These are phyloP conservation scores for Triplophysa siluroides DNA, from an alignment of 2,113 vertebrate genomes.

Conservation along the genomic window DNA sequence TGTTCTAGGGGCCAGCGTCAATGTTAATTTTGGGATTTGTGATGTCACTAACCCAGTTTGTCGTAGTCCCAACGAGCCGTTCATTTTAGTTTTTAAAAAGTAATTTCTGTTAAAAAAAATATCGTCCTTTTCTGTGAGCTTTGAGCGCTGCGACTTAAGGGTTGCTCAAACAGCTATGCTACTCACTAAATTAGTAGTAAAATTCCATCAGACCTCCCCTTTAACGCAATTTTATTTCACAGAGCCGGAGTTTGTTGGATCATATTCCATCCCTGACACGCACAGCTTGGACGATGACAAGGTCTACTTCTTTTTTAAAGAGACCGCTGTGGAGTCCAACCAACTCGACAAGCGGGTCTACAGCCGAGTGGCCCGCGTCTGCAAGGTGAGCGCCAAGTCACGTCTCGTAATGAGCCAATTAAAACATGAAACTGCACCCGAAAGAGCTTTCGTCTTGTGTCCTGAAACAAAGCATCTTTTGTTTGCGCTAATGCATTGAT, in stretches of 20 bases:
- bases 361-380: constrained; percentile 83
- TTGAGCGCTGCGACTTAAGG: too few relatives aligned
- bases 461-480: constrained; percentile 39
- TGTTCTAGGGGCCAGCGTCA: too few relatives aligned
- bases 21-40: too few relatives aligned
- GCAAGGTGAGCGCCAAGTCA: constrained; percentile 75
- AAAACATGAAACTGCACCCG: constrained; percentile 24
- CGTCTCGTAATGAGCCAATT: constrained; percentile 13
- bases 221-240: constrained; percentile 6
- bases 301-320: constrained; percentile 86
- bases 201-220: not conserved
- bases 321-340: constrained; percentile 77
- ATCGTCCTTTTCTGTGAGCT: too few relatives aligned
- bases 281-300: constrained; percentile 83
- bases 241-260: constrained; percentile 80
- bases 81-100: too few relatives aligned
- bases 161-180: too few relatives aligned
- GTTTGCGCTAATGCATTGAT: constrained; percentile 15
- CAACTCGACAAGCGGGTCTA: constrained; percentile 80
- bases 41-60: too few relatives aligned
- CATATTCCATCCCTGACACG: constrained; percentile 81
- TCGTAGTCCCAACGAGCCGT: too few relatives aligned
- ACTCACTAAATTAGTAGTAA: too few relatives aligned
- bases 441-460: constrained; percentile 6
- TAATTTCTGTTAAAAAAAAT: too few relatives aligned